A percentile compares a stretch with the other conserved stretches of the same genome.
These are phyloP conservation scores for Agrypnia vestita DNA, from an alignment of 1,140 invertebrate genomes.

Conservation along the genomic window DNA sequence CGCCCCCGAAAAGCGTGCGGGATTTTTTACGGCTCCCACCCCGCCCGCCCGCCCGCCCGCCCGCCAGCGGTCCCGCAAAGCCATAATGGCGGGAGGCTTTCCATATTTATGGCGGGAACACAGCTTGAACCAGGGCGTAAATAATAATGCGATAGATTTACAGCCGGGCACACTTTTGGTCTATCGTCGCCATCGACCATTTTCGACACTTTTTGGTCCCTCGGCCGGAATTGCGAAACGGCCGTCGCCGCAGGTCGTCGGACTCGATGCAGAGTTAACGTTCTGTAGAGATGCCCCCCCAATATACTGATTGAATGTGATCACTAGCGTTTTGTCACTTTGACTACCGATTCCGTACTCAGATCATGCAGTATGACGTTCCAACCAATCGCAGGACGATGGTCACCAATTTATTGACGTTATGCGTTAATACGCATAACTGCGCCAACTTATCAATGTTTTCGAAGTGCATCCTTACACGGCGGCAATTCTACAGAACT, in stretches of 20 bases:
- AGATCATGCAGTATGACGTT: no score
- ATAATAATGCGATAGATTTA: constrained; percentile 60
- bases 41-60: background rate
- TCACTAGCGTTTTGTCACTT: no score
- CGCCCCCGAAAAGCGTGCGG: constrained; percentile 37
- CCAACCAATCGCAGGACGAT: no score
- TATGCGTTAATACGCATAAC: no score
- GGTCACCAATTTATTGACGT: no score
- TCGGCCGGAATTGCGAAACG: constrained; percentile 13
- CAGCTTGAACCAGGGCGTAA: constrained; percentile 59
- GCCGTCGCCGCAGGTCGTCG: background rate
- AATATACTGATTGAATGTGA: no score
- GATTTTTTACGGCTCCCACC: constrained; percentile 39
- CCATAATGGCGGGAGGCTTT: constrained; percentile 51
- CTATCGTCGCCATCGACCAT: constrained; percentile 34
- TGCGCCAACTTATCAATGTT: no score
- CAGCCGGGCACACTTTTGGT: constrained; percentile 54
- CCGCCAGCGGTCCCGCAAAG: constrained; percentile 31
- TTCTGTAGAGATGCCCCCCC: no score
- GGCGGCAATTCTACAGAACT: no score
- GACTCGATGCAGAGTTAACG: background rate
- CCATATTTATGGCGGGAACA: constrained; percentile 57
- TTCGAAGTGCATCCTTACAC: no score
- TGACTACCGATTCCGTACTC: no score
- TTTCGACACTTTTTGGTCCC: constrained; percentile 41